Evolutionary conservation across 2,113 vertebrate species (phyloP).

Genomic region (Natator depressus): DNA sequence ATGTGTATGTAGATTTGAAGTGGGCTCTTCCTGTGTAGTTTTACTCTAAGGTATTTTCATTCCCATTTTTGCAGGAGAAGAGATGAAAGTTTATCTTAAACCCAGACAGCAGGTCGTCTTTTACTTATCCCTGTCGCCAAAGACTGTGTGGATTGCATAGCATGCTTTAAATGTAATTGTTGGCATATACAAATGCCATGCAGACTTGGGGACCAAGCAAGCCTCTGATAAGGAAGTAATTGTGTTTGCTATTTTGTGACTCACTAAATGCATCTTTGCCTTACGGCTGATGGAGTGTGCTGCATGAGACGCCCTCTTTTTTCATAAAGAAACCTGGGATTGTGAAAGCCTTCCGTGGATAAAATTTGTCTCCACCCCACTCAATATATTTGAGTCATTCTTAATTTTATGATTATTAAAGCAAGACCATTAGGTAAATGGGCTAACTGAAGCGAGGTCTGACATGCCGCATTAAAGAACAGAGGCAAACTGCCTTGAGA

Average conservation of each 20-base stretch:
- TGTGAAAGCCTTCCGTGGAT: background rate
- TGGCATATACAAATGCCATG: background rate
- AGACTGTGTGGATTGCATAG: background rate
- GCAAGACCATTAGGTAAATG: background rate
- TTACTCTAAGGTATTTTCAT: background rate
- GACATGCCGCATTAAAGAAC: background rate
- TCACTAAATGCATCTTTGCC: background rate
- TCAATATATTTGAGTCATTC: background rate
- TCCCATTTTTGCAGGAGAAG: background rate
- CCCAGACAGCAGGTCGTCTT: background rate
- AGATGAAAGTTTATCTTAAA: background rate
- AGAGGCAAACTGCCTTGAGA: background rate
- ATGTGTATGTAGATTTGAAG: fast-evolving
- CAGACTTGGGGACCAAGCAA: background rate
- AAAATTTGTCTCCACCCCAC: background rate
- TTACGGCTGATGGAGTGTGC: fast-evolving
- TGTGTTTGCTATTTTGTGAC: background rate
- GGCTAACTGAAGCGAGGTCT: background rate
- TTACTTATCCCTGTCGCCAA: background rate
- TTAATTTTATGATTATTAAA: background rate
- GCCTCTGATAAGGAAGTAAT: background rate
- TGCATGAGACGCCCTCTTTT: background rate
- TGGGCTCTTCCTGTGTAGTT: background rate
- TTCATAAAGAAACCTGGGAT: background rate
- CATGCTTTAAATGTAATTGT: background rate